phyloP scores from a whole-genome alignment of 2,113 vertebrate species.

The Anolis carolinensis region DNA sequence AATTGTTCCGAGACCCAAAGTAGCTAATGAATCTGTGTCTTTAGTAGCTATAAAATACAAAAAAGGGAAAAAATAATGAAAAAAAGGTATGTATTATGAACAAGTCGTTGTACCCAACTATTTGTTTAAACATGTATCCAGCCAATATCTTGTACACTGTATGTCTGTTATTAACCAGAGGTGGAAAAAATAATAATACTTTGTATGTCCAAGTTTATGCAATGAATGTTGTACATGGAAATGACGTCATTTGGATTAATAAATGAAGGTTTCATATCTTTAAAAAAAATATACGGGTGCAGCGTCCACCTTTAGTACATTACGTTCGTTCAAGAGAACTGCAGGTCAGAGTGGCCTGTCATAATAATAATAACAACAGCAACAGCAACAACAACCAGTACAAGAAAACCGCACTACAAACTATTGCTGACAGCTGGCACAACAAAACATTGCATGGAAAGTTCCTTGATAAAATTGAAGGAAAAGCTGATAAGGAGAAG shows the following conservation, averaged over 20 bases:
- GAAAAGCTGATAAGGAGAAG: no score
- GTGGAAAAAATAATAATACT: constrained; percentile 75
- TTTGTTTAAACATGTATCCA: constrained; percentile 72
- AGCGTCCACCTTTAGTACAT: constrained; percentile 73
- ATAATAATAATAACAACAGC: no score
- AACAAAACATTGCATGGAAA: no score
- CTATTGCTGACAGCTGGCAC: no score
- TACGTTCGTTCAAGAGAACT: no score
- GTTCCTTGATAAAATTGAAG: no score
- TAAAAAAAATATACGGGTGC: constrained; percentile 61
- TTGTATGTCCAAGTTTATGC: constrained; percentile 85
- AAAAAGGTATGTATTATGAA: constrained; percentile 63
- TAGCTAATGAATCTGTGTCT: constrained; percentile 74
- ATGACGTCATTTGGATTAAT: constrained; percentile 89
- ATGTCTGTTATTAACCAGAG: constrained; percentile 77
- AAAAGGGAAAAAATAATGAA: neutral
- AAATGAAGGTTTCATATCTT: constrained; percentile 81
- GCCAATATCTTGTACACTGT: constrained; percentile 74
- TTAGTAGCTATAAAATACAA: constrained; percentile 65
- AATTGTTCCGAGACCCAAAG: constrained; percentile 75
- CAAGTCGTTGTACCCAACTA: constrained; percentile 70
- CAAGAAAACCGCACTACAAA: no score
- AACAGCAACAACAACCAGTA: no score
- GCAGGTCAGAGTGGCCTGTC: no score
- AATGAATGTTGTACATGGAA: constrained; percentile 87